phyloP scores from a whole-genome alignment of 92 coral and sea anemone genomes.

The Zoanthus sansibaricus region DNA sequence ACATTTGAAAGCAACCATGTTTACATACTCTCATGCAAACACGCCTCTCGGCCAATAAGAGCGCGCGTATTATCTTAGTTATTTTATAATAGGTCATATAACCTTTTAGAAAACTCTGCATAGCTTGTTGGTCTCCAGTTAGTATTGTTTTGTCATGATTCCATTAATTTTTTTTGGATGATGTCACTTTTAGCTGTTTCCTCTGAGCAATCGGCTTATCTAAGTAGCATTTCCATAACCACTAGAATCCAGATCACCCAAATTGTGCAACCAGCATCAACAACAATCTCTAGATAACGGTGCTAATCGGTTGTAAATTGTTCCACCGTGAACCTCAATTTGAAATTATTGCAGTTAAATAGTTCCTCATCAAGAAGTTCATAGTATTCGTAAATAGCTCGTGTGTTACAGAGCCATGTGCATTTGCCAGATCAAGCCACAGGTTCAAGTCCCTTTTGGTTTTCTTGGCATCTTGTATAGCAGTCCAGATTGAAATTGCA shows the following conservation, averaged over 20 bases:
- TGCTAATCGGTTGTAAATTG: conserved; percentile 23
- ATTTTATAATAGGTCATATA: background rate
- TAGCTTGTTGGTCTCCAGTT: conserved; percentile 3
- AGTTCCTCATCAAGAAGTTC: conserved; percentile 12
- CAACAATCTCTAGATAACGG: conserved; percentile 18
- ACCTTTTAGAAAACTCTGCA: background rate
- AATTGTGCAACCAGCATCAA: conserved; percentile 39
- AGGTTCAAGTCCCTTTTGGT: conserved; percentile 1
- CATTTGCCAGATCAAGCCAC: background rate
- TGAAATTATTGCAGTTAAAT: background rate
- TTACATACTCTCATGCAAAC: too few relatives aligned
- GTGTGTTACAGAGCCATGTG: background rate
- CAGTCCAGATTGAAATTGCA: conserved; percentile 19
- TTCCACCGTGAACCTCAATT: background rate
- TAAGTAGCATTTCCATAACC: conserved; percentile 24
- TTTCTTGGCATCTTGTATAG: conserved; percentile 35
- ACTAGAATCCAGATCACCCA: conserved; percentile 29
- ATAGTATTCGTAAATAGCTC: background rate
- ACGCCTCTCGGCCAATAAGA: too few relatives aligned
- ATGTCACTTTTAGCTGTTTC: conserved; percentile 13
- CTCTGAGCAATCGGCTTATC: background rate
- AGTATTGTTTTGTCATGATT: background rate
- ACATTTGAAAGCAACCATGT: too few relatives aligned
- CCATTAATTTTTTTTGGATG: conserved; percentile 15
- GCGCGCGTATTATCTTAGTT: too few relatives aligned